Conservation (phyloP, 2,797 vertebrate species). For the Trematomus bernacchii region DNA sequence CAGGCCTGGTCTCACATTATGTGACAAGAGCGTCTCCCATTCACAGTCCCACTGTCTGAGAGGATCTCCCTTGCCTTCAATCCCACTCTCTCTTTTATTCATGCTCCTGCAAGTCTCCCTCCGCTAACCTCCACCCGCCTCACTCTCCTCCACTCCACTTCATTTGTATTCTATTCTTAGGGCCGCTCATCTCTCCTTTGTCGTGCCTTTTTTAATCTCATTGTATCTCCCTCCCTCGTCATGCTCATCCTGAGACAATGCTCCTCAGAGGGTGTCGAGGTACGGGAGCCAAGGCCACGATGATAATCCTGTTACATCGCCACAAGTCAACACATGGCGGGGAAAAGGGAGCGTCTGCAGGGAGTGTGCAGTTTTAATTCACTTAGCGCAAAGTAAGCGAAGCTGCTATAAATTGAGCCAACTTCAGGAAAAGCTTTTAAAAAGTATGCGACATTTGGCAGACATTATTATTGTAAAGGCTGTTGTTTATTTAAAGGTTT, state of each 20-base stretch:
- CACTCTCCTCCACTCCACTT: constrained; percentile 56
- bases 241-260: constrained; percentile 58
- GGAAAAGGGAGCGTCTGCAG: constrained; percentile 17
- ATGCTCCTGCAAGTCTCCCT: constrained; percentile 63
- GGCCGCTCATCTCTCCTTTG: constrained; percentile 69
- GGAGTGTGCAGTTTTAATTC: constrained; percentile 52
- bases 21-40: constrained; percentile 69
- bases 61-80: constrained; percentile 74
- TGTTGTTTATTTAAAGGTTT: constrained; percentile 43
- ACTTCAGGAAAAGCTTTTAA: constrained; percentile 47
- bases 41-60: constrained; percentile 66
- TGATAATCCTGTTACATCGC: constrained; percentile 70
- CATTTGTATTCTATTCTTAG: constrained; percentile 76
- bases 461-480: constrained; percentile 50
- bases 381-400: constrained; percentile 50
- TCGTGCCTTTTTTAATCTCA: constrained; percentile 70
- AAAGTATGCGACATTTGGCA: constrained; percentile 43
- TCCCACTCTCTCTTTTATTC: constrained; percentile 78
- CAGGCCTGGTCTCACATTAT: constrained; percentile 57
- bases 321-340: constrained; percentile 38
- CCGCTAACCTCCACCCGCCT: constrained; percentile 18
- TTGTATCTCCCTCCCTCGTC: constrained; percentile 60
- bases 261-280: constrained; percentile 59
- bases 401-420: constrained; percentile 41
- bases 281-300: constrained; percentile 41